These are phyloP conservation scores for Lanistes nyassanus DNA, from an alignment of 1,140 invertebrate genomes.

Conservation along the genomic window DNA sequence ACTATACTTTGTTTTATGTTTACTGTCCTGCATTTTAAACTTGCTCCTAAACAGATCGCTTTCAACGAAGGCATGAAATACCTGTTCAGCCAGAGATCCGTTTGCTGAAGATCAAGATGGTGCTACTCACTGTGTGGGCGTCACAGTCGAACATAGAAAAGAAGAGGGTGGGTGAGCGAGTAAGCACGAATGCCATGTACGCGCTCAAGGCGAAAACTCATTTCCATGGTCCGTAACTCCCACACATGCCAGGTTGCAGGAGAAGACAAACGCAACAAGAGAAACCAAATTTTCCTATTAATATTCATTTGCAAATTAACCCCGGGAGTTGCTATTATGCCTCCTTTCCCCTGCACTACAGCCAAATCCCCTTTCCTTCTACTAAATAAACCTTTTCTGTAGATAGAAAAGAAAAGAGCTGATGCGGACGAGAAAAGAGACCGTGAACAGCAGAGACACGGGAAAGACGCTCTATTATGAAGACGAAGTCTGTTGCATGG, in stretches of 20 bases:
- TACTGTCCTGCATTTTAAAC: too few species aligned
- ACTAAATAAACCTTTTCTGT: not conserved
- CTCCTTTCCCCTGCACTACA: not conserved
- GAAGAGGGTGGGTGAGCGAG: too few species aligned
- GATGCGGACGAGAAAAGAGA: not conserved
- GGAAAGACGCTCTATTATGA: too few species aligned
- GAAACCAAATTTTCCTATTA: not conserved
- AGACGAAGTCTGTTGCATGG: too few species aligned
- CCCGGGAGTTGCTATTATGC: not conserved
- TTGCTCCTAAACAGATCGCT: too few species aligned
- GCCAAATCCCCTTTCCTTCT: not conserved
- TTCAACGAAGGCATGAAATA: too few species aligned
- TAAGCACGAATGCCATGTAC: not conserved
- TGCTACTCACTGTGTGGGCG: too few species aligned
- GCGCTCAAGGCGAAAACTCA: not conserved
- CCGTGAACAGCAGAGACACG: not conserved
- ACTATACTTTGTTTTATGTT: too few species aligned
- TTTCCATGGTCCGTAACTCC: not conserved
- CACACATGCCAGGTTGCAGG: not conserved
- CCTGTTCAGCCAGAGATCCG: too few species aligned
- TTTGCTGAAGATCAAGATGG: too few species aligned
- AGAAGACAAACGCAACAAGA: not conserved
- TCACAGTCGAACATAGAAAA: too few species aligned
- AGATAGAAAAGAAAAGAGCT: not conserved
- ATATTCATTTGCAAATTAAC: not conserved